Evolutionary conservation across 2,888 invertebrate genomes (phyloP), one percentile per base, ranked within the genome.

Genomic region (Cotesia congregata): DNA sequence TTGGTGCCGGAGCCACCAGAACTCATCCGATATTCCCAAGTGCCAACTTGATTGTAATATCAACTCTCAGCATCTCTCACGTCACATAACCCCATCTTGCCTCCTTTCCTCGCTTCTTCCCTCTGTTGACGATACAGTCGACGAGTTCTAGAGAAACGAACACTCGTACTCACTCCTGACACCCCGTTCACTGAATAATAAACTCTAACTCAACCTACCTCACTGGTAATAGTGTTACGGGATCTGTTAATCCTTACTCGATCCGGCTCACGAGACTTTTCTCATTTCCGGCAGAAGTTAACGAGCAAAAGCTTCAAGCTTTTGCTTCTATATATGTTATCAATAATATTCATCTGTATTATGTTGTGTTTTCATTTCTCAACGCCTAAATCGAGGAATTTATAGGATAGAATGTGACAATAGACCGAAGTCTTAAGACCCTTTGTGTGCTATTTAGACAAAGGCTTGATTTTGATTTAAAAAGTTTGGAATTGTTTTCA

Each of bases 41-140:
- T 70, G 65, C 64, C 65, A 71, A 75, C 75, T 75, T 65, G 50
- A 60, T 60, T 71, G 67, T 70, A 67, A 71, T 75, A 70, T 75
- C 75, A 61, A 67, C 75, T 75, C 65, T 15, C 59, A 71, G 65
- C 38, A 75, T 75, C 71, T 75, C 71, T 50, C 38, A 17, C 20
- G 60, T 70, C 70, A 60, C 50, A 60, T 60, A 70, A 30, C 70
- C 17, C 17, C 70, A 70, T 70, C 61, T 50, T 50, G 12, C 9
- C 12, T 50, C 50, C 50, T 50, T 50, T 7, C 50, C 12, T 12
- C 12, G 50, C 50, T 12, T 7, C 12, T 12, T 12, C 50, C 50
- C 12, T 50, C 12, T 50, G 50, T 50, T 50, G 50, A 50, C 50
- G 50, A 50, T 50, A 50, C 50, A 50, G 50, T 50, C 50, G 50